These are phyloP conservation scores for Amphibalanus amphitrite DNA, from an alignment of 1,140 invertebrate species.

Conservation along the genomic window DNA sequence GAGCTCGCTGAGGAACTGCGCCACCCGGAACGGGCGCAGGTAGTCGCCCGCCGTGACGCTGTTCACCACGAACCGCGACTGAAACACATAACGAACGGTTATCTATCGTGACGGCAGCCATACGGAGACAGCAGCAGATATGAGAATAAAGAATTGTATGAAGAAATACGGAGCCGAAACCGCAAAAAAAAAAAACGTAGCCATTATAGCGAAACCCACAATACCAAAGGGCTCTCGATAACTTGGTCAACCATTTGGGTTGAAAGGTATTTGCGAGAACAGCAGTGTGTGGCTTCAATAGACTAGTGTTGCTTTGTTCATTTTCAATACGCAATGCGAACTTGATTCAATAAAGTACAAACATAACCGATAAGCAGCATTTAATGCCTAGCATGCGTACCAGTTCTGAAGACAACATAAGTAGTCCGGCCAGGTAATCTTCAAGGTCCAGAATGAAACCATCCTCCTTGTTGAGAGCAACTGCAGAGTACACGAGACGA, in stretches of 20 bases:
- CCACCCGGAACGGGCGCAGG: constrained; percentile 55
- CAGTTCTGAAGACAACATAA: constrained; percentile 64
- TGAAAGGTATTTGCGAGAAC: too few relatives aligned
- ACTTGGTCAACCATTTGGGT: too few relatives aligned
- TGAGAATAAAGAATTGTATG: constrained; percentile 9
- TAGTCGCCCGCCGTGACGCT: constrained; percentile 74
- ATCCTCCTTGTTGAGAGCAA: constrained; percentile 22
- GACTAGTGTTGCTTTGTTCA: too few relatives aligned
- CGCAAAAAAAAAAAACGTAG: not conserved
- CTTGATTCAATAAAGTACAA: too few relatives aligned
- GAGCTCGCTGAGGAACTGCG: constrained; percentile 64
- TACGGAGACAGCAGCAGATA: constrained; percentile 11
- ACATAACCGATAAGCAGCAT: too few relatives aligned
- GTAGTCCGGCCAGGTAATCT: constrained; percentile 68
- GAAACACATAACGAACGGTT: constrained; percentile 18
- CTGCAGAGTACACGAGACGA: not conserved
- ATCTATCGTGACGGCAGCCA: too few relatives aligned
- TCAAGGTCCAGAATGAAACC: constrained; percentile 79
- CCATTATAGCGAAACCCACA: not conserved
- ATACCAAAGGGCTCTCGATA: not conserved
- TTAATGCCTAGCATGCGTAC: constrained; percentile 26
- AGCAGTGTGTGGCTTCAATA: too few relatives aligned
- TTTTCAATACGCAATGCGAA: too few relatives aligned
- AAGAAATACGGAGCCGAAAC: not conserved
- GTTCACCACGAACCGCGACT: constrained; percentile 67